These are phyloP conservation scores for Odocoileus virginianus DNA, from an alignment of 2,113 vertebrate species.

Conservation along the genomic window DNA sequence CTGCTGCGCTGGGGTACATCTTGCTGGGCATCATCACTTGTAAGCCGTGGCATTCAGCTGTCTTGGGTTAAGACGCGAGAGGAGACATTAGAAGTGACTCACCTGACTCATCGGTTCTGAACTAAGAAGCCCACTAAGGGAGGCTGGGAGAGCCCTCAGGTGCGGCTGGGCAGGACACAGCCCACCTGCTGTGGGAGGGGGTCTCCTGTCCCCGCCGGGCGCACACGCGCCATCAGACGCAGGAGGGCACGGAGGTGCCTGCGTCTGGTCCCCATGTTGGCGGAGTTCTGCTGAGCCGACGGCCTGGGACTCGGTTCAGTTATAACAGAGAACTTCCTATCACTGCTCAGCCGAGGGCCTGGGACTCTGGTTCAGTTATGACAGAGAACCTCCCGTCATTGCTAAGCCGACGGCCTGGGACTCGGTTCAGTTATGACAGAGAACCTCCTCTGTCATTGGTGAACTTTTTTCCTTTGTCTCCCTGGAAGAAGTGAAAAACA, in stretches of 20 bases:
- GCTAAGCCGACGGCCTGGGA: too few relatives aligned
- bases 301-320: not conserved
- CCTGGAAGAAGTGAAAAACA: not conserved
- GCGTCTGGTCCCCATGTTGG: not conserved
- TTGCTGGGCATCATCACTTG: not conserved
- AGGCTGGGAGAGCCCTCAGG: not conserved
- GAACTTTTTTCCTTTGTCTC: not conserved
- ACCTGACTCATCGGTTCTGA: not conserved
- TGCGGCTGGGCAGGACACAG: not conserved
- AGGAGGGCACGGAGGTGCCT: not conserved
- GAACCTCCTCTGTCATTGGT: too few relatives aligned
- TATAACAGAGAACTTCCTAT: not conserved
- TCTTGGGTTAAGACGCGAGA: not conserved
- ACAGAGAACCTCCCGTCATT: too few relatives aligned
- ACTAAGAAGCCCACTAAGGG: not conserved
- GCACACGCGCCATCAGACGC: rapidly evolving
- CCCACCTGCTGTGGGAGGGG: not conserved
- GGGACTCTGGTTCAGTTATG: too few relatives aligned
- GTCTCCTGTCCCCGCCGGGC: too few relatives aligned
- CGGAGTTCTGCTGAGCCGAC: not conserved
- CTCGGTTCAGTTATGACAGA: too few relatives aligned
- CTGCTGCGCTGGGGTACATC: not conserved
- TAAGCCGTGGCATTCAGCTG: not conserved
- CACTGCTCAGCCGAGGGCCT: too few relatives aligned
- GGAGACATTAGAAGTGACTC: not conserved